Percentiles rank a stretch among this genome's conserved stretches.
Evolutionary conservation across 2,797 vertebrate species (phyloP).

Genomic region (Triplophysa bombifrons): DNA sequence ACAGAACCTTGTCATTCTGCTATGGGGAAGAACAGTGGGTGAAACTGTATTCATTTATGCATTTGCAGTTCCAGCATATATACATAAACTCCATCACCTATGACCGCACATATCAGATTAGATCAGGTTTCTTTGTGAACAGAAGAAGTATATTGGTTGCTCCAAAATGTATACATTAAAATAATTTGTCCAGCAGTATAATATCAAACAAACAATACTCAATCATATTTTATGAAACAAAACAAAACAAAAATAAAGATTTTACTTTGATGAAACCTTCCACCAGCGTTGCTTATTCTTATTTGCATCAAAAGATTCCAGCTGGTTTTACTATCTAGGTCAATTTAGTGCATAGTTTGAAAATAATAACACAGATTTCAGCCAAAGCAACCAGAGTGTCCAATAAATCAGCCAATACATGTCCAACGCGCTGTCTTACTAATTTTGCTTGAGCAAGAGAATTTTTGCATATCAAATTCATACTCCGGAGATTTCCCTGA

Average conservation of each 20-base stretch:
- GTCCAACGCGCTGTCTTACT: background rate
- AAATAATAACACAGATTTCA: background rate
- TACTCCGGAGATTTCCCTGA: background rate
- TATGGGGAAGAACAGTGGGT: background rate
- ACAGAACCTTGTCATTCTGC: background rate
- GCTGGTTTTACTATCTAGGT: background rate
- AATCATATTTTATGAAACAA: background rate
- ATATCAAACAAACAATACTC: background rate
- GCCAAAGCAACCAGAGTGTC: background rate
- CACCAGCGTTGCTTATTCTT: background rate
- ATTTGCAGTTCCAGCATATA: background rate
- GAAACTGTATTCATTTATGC: constrained; percentile 1
- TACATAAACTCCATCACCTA: background rate
- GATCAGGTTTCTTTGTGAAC: background rate
- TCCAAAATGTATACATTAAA: background rate
- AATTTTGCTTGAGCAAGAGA: background rate
- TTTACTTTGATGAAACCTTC: background rate
- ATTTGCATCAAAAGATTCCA: background rate
- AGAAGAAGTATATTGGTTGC: background rate
- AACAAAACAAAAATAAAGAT: background rate
- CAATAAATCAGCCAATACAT: background rate
- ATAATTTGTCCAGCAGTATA: constrained; percentile 15
- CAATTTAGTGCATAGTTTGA: background rate
- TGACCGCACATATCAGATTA: background rate
- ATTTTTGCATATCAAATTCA: background rate